Conservation (phyloP, 2,888 invertebrate genomes). For the Alviniconcha strummeri region DNA sequence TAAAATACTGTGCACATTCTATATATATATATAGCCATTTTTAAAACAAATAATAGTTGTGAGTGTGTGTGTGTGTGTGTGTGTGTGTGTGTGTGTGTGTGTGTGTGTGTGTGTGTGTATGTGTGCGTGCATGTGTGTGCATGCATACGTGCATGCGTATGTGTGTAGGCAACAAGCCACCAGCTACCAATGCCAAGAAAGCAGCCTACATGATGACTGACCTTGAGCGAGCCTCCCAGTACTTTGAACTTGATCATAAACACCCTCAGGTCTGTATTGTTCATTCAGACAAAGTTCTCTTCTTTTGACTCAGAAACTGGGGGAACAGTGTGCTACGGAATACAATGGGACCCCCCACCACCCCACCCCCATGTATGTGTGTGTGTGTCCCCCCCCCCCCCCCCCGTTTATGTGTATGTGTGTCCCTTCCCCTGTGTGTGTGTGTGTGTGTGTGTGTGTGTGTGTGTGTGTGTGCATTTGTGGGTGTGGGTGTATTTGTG, state of each 20-base stretch:
- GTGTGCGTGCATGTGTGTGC: background rate
- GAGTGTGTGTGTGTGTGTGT: background rate
- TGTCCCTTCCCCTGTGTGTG: background rate
- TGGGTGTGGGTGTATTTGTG: background rate
- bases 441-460: background rate
- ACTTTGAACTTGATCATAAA: slow-evolving; percentile 71
- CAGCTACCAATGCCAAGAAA: slow-evolving; percentile 71
- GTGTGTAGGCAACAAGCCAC: slow-evolving; percentile 71
- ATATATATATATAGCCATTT: too few species aligned
- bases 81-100: background rate
- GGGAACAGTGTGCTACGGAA: background rate
- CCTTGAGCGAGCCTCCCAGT: slow-evolving; percentile 63
- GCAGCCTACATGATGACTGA: slow-evolving; percentile 71
- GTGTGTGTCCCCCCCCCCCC: background rate
- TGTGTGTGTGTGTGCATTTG: background rate
- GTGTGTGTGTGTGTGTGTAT: background rate
- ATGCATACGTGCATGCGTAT: background rate
- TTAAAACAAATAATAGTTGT: too few species aligned
- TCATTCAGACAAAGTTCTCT: background rate
- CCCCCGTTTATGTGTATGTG: background rate
- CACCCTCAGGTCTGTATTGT: slow-evolving; percentile 51
- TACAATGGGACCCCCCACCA: background rate
- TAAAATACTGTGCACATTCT: too few species aligned
- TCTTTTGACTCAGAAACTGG: background rate
- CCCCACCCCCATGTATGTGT: background rate